Evolutionary conservation across 2,888 invertebrate species (phyloP).

Genomic region (Phytoseiulus persimilis): DNA sequence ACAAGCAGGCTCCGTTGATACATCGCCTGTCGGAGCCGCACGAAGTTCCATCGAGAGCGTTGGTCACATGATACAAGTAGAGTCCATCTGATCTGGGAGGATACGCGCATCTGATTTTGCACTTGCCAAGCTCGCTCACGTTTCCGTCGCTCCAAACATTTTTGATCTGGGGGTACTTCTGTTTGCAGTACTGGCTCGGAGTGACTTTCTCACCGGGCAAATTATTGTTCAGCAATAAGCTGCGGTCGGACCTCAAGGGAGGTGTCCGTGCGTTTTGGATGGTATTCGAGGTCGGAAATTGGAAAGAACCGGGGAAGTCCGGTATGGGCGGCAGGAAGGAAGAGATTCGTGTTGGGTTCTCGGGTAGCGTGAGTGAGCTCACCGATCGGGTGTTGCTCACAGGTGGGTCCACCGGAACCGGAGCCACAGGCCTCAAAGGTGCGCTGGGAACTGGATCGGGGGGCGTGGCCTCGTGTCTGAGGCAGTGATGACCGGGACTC

Average conservation of each 20-base stretch:
- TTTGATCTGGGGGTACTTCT: slow-evolving; percentile 21
- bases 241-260: background rate
- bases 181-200: slow-evolving; percentile 11
- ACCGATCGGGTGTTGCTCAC: background rate
- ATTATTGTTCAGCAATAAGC: slow-evolving; percentile 9
- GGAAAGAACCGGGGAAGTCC: background rate
- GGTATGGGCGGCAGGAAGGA: slow-evolving; percentile 15
- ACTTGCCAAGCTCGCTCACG: background rate
- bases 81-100: slow-evolving; percentile 23
- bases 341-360: background rate
- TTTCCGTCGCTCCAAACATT: slow-evolving; percentile 23
- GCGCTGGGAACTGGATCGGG: background rate
- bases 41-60: slow-evolving; percentile 34
- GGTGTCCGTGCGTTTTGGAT: background rate
- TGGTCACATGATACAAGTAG: slow-evolving; percentile 29
- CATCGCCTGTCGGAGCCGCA: slow-evolving; percentile 19
- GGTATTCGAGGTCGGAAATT: background rate
- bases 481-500: slow-evolving; percentile 12
- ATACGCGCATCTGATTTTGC: slow-evolving; percentile 26
- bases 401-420: background rate
- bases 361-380: background rate
- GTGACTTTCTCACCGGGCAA: slow-evolving; percentile 16
- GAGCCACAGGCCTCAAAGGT: background rate
- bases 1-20: slow-evolving; percentile 9
- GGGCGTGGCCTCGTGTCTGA: slow-evolving; percentile 17